A percentile compares a stretch with the other conserved stretches of the same genome.
Conservation (phyloP, 2,888 invertebrate genomes). For the Smittia sp. region DNA sequence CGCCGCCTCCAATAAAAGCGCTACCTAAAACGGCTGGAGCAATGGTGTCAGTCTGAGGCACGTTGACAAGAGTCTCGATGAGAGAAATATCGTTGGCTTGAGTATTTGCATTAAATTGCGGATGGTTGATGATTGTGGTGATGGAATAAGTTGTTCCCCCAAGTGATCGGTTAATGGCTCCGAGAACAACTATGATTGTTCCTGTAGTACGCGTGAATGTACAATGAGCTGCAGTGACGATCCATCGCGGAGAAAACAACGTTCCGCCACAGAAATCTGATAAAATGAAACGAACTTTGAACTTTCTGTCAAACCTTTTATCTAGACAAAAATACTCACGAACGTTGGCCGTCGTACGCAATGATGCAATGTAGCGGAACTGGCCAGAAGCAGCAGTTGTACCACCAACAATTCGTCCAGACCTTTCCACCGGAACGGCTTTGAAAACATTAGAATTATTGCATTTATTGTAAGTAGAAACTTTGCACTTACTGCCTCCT, state of each 20-base stretch:
- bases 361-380: constrained; percentile 37
- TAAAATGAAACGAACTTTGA: neutral
- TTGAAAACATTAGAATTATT: neutral
- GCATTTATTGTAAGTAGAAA: neutral
- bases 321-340: neutral
- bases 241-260: neutral
- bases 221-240: neutral
- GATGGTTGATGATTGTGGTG: neutral
- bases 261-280: neutral
- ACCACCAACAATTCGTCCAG: constrained; percentile 40
- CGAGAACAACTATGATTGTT: neutral
- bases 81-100: neutral
- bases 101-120: neutral
- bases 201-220: neutral
- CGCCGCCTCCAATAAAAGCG: neutral
- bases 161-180: neutral
- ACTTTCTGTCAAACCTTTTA: neutral
- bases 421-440: constrained; percentile 11
- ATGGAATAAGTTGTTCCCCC: neutral
- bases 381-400: constrained; percentile 29
- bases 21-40: neutral
- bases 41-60: neutral
- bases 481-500: constrained; percentile 7
- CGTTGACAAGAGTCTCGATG: neutral
- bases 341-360: constrained; percentile 17